Evolutionary conservation across 2,797 vertebrate genomes (phyloP).

Genomic region (Pseudochaenichthys georgianus): DNA sequence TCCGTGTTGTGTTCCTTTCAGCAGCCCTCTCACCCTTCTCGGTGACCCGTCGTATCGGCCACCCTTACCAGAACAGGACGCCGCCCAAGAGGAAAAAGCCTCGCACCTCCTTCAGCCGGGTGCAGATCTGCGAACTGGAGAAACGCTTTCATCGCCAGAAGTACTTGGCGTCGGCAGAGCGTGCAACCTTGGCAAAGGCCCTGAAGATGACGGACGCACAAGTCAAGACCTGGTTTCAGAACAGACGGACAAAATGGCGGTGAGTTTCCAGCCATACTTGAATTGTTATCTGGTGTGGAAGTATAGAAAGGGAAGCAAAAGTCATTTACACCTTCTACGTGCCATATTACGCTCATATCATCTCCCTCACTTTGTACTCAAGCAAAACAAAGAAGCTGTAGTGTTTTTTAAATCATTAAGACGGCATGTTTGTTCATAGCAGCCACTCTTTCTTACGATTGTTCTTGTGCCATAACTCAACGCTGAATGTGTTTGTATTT

Average conservation of each 20-base stretch:
- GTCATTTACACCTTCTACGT: background rate
- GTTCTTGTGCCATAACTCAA: slow-evolving; percentile 24
- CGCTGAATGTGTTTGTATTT: slow-evolving; percentile 29
- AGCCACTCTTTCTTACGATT: slow-evolving; percentile 19
- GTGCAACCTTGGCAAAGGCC: slow-evolving; percentile 92
- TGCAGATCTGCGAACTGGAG: slow-evolving; percentile 98
- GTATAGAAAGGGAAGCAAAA: background rate
- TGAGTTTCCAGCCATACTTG: slow-evolving; percentile 61
- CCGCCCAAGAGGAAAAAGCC: slow-evolving; percentile 97
- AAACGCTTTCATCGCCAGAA: slow-evolving; percentile 97
- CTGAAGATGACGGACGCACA: slow-evolving; percentile 98
- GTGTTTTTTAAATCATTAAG: no score
- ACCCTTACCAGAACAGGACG: slow-evolving; percentile 97
- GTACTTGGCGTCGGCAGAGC: slow-evolving; percentile 94
- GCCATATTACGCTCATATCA: background rate
- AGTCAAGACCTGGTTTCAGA: slow-evolving; percentile 99
- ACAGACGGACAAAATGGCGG: slow-evolving; percentile 98
- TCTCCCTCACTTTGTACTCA: slow-evolving; percentile 11
- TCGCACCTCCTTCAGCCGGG: slow-evolving; percentile 93
- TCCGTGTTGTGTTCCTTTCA: slow-evolving; percentile 53
- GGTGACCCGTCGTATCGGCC: slow-evolving; percentile 93
- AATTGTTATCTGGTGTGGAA: background rate
- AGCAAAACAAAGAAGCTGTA: slow-evolving; percentile 24
- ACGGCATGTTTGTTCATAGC: slow-evolving; percentile 8
- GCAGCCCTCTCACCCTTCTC: slow-evolving; percentile 94